These are phyloP conservation scores for Okamejei kenojei DNA, from an alignment of 2,797 vertebrate species.

Conservation along the genomic window DNA sequence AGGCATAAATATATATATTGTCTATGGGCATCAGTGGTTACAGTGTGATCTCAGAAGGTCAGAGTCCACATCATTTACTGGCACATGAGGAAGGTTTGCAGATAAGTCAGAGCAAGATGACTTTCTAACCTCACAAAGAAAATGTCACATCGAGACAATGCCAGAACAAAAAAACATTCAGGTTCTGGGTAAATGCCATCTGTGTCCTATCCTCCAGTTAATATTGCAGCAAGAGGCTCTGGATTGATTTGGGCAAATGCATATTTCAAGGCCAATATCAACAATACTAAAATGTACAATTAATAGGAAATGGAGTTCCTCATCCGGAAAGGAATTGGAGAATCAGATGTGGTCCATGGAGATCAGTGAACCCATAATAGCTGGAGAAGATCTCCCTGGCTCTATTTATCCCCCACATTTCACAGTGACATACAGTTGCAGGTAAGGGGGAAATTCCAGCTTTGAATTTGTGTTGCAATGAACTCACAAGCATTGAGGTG, in stretches of 20 bases:
- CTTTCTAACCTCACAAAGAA: neutral
- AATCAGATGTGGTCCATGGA: neutral
- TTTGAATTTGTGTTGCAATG: neutral
- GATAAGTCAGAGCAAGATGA: neutral
- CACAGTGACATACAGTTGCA: neutral
- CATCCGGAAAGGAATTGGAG: neutral
- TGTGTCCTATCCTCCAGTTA: neutral
- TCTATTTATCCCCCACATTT: neutral
- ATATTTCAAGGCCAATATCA: neutral
- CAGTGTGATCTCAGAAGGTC: neutral
- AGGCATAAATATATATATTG: too few species aligned
- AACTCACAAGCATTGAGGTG: neutral
- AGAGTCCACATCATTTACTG: neutral
- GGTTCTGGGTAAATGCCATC: neutral
- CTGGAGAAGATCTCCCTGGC: neutral
- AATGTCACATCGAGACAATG: neutral
- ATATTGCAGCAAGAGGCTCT: neutral
- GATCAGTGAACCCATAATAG: neutral
- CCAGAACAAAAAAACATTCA: neutral
- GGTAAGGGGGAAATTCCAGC: neutral
- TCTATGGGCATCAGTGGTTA: too few species aligned
- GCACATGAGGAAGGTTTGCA: neutral
- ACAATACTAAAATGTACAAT: neutral
- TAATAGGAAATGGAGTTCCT: neutral
- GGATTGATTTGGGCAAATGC: neutral